Evolutionary conservation across 2,113 vertebrate genomes (phyloP).

Genomic region (Pelecanus crispus): DNA sequence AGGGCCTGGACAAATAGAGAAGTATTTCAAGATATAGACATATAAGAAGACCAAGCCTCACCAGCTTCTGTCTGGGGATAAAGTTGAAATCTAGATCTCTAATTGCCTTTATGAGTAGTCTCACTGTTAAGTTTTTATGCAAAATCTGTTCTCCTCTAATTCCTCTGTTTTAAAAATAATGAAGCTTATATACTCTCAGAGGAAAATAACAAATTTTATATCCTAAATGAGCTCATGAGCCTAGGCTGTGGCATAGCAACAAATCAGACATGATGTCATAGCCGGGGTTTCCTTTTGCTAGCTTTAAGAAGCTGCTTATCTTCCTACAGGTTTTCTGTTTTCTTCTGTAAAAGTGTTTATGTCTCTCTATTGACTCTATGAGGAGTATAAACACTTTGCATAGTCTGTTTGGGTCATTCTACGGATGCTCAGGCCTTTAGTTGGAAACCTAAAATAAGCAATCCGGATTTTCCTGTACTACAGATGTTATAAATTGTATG

Average conservation of each 20-base stretch:
- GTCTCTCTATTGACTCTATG: background rate
- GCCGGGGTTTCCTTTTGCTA: background rate
- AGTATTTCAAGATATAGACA: background rate
- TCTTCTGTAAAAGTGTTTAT: background rate
- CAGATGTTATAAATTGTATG: background rate
- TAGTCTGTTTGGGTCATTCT: background rate
- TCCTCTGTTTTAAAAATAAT: background rate
- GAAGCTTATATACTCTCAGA: background rate
- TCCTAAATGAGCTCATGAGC: background rate
- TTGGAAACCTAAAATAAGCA: background rate
- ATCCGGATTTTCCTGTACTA: background rate
- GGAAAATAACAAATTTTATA: background rate
- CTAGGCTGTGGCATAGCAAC: background rate
- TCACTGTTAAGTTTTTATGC: background rate
- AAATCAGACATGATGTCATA: background rate
- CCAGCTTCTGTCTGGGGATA: background rate
- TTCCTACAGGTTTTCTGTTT: background rate
- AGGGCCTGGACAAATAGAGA: background rate
- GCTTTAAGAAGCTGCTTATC: background rate
- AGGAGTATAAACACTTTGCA: background rate
- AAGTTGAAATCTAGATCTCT: background rate
- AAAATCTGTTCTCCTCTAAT: background rate
- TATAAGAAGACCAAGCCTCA: background rate
- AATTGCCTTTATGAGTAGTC: background rate
- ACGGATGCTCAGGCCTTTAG: background rate